Evolutionary conservation across 2,888 invertebrate species (phyloP).

Genomic region (Phlogophora meticulosa): DNA sequence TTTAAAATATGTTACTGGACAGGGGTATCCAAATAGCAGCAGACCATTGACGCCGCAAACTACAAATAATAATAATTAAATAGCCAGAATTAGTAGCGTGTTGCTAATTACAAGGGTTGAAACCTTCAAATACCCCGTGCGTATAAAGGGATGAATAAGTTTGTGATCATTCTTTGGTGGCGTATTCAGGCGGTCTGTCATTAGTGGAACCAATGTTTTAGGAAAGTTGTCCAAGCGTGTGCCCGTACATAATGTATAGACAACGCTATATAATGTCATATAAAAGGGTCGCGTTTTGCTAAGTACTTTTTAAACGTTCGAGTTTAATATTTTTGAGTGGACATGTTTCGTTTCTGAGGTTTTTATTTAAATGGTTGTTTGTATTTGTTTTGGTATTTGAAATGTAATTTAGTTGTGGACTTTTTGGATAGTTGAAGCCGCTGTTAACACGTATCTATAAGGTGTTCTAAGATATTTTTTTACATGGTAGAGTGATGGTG

Average conservation of each 20-base stretch:
- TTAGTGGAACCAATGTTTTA: conserved; percentile 83
- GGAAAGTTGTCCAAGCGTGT: conserved; percentile 74
- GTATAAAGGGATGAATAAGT: conserved; percentile 84
- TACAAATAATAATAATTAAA: conserved; percentile 67
- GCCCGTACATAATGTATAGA: conserved; percentile 66
- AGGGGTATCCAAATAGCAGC: conserved; percentile 11
- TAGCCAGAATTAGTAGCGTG: conserved; percentile 74
- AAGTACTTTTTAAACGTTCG: conserved; percentile 65
- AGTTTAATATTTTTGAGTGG: conserved; percentile 62
- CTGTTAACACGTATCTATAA: not conserved
- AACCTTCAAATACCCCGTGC: conserved; percentile 75
- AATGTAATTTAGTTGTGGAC: conserved; percentile 19
- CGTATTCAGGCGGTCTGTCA: conserved; percentile 79
- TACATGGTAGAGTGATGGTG: too few relatives aligned
- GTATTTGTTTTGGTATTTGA: conserved; percentile 39
- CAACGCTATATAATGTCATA: conserved; percentile 78
- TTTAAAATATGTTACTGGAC: not conserved
- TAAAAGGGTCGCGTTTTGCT: conserved; percentile 78
- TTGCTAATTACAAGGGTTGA: conserved; percentile 84
- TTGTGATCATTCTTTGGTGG: conserved; percentile 83
- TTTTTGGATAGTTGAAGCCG: conserved; percentile 5
- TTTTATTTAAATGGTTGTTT: conserved; percentile 48
- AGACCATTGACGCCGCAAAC: conserved; percentile 47
- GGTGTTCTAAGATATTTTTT: not conserved
- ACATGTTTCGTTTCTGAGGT: conserved; percentile 40